phyloP scores from a whole-genome alignment of 2,113 vertebrate species.

The Trogon surrucura region DNA sequence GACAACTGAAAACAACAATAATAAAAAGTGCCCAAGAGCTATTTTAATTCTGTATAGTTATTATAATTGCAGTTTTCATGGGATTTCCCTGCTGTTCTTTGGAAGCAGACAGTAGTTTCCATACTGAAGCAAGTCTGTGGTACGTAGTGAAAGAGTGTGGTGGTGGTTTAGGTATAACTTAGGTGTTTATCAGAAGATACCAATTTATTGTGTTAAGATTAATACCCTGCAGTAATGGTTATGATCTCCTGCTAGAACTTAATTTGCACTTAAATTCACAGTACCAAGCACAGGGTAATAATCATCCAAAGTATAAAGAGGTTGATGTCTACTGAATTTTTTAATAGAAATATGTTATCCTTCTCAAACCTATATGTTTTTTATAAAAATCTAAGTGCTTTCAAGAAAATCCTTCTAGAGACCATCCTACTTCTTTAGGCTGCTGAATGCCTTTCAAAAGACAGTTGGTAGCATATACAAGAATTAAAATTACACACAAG shows the following conservation, averaged over 20 bases:
- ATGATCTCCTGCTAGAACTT: neutral
- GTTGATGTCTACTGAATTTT: neutral
- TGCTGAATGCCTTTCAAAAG: neutral
- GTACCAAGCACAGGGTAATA: neutral
- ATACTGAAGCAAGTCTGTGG: neutral
- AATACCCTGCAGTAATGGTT: neutral
- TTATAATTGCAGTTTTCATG: slow-evolving; percentile 32
- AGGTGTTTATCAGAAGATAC: neutral
- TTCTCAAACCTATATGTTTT: neutral
- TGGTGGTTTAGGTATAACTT: neutral
- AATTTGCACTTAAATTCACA: slow-evolving; percentile 29
- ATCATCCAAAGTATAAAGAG: neutral
- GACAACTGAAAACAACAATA: neutral
- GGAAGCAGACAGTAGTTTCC: neutral
- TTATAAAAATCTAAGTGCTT: neutral
- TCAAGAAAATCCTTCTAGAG: neutral
- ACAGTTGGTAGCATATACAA: neutral
- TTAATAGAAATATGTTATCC: neutral
- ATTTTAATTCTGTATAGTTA: slow-evolving; percentile 7
- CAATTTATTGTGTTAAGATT: neutral
- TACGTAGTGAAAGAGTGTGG: neutral
- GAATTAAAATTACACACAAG: neutral
- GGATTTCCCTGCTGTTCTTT: slow-evolving; percentile 50
- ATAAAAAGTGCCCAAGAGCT: slow-evolving; percentile 13
- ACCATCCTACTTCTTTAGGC: neutral